A percentile compares a stretch with the other conserved stretches of the same genome.
Conservation (phyloP, 2,888 invertebrate species). For the Myopa testacea region DNA sequence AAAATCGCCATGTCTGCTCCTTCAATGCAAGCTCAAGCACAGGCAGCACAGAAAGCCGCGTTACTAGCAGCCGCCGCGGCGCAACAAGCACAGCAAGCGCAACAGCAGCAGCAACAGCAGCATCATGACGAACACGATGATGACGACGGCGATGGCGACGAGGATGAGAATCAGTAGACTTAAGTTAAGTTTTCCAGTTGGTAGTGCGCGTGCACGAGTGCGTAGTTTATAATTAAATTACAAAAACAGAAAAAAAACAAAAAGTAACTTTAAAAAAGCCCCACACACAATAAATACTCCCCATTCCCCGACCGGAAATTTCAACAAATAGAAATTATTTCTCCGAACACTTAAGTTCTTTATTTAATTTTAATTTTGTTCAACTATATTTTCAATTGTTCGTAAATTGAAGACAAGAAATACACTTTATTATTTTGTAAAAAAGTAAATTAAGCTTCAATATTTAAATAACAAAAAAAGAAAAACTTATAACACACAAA, state of each 20-base stretch:
- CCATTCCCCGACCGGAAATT: slow-evolving; percentile 32
- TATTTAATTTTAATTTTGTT: slow-evolving; percentile 21
- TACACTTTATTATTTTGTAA: slow-evolving; percentile 37
- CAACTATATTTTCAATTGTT: slow-evolving; percentile 8
- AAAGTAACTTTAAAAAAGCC: slow-evolving; percentile 23
- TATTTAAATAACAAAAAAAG: slow-evolving; percentile 13
- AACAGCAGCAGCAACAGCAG: slow-evolving; percentile 62
- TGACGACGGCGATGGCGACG: slow-evolving; percentile 68
- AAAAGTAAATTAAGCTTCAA: slow-evolving; percentile 32
- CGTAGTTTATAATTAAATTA: slow-evolving; percentile 45
- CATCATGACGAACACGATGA: slow-evolving; percentile 67
- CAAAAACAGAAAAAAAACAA: slow-evolving; percentile 38
- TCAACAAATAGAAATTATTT: slow-evolving; percentile 34
- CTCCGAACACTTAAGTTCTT: slow-evolving; percentile 4
- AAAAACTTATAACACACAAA: slow-evolving; percentile 16
- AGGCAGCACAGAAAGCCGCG: slow-evolving; percentile 66
- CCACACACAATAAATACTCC: slow-evolving; percentile 28
- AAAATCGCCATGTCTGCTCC: slow-evolving; percentile 68
- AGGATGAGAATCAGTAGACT: slow-evolving; percentile 69
- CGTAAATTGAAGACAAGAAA: slow-evolving; percentile 26
- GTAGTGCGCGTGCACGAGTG: slow-evolving; percentile 39
- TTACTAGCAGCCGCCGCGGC: slow-evolving; percentile 66
- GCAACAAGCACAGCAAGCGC: slow-evolving; percentile 65
- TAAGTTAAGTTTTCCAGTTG: slow-evolving; percentile 54
- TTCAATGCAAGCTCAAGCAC: slow-evolving; percentile 67